Conservation (phyloP, 1,140 invertebrate genomes). For the Trichonephila clavata region DNA sequence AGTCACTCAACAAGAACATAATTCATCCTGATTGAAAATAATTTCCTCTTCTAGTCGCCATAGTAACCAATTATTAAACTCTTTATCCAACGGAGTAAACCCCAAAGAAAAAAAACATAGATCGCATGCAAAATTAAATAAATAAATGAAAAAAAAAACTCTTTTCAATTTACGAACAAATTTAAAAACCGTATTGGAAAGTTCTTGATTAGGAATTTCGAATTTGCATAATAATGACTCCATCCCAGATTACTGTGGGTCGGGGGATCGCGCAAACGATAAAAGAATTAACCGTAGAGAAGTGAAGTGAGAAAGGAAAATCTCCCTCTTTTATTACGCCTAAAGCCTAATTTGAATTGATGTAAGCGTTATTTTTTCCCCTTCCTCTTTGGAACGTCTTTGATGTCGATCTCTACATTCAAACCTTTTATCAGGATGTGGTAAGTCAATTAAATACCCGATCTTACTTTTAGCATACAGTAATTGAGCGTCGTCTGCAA, state of each 20-base stretch:
- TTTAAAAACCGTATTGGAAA: not conserved
- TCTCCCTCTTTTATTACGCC: not conserved
- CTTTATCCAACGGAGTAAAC: not conserved
- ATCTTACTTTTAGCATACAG: not conserved
- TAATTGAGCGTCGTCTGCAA: not conserved
- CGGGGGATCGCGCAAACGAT: not conserved
- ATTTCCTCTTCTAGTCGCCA: not conserved
- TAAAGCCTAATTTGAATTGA: conserved; percentile 6
- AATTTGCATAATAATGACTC: conserved; percentile 36
- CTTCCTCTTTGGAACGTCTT: not conserved
- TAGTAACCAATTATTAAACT: not conserved
- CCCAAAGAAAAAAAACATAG: not conserved
- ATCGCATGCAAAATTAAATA: not conserved
- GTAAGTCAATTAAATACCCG: not conserved
- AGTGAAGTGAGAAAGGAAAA: not conserved
- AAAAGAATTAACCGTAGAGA: conserved; percentile 25
- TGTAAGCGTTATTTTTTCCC: not conserved
- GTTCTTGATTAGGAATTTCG: not conserved
- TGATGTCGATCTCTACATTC: not conserved
- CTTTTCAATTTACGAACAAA: not conserved
- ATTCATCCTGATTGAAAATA: not conserved
- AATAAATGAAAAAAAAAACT: not conserved
- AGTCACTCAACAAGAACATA: not conserved
- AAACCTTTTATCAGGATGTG: not conserved
- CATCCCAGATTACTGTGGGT: not conserved